phyloP scores from a whole-genome alignment of 2,113 vertebrate genomes.

The Eleginops maclovinus region DNA sequence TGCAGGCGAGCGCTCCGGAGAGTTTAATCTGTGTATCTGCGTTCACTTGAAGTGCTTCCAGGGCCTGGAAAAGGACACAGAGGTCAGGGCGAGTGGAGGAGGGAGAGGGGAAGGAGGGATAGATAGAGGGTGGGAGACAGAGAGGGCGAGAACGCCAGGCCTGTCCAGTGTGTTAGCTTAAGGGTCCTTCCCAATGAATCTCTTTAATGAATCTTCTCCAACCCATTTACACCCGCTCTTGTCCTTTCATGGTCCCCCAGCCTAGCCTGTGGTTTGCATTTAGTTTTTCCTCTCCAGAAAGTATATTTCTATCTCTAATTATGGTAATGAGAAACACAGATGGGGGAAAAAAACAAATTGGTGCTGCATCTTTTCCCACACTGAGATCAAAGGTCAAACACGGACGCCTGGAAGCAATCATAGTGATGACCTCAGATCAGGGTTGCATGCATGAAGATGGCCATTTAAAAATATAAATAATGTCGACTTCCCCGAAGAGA shows the following conservation, averaged over 20 bases:
- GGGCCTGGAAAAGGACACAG: slow-evolving; percentile 72
- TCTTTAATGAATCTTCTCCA: slow-evolving; percentile 26
- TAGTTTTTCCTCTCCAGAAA: slow-evolving; percentile 35
- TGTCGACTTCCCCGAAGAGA: slow-evolving; percentile 22
- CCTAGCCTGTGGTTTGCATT: slow-evolving; percentile 39
- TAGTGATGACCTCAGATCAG: slow-evolving; percentile 26
- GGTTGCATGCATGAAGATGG: slow-evolving; percentile 23
- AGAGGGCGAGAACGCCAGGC: slow-evolving; percentile 39
- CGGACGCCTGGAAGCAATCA: slow-evolving; percentile 34
- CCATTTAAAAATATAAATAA: slow-evolving; percentile 16
- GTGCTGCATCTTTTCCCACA: neutral
- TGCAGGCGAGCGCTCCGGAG: slow-evolving; percentile 67
- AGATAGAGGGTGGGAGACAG: slow-evolving; percentile 36
- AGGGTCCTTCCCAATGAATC: slow-evolving; percentile 39
- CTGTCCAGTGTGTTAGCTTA: slow-evolving; percentile 55
- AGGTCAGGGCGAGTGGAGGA: slow-evolving; percentile 72
- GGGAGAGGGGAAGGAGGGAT: slow-evolving; percentile 37
- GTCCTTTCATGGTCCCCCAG: slow-evolving; percentile 51
- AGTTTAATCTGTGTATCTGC: slow-evolving; percentile 81
- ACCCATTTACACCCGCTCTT: slow-evolving; percentile 27
- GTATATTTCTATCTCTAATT: slow-evolving; percentile 48
- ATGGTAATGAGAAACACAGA: slow-evolving; percentile 59
- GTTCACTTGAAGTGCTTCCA: slow-evolving; percentile 79
- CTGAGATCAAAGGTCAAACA: slow-evolving; percentile 56
- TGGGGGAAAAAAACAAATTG: slow-evolving; percentile 1